A percentile compares a stretch with the other conserved stretches of the same genome.
Evolutionary conservation across 2,113 vertebrate species (phyloP).

Genomic region (Meriones unguiculatus): DNA sequence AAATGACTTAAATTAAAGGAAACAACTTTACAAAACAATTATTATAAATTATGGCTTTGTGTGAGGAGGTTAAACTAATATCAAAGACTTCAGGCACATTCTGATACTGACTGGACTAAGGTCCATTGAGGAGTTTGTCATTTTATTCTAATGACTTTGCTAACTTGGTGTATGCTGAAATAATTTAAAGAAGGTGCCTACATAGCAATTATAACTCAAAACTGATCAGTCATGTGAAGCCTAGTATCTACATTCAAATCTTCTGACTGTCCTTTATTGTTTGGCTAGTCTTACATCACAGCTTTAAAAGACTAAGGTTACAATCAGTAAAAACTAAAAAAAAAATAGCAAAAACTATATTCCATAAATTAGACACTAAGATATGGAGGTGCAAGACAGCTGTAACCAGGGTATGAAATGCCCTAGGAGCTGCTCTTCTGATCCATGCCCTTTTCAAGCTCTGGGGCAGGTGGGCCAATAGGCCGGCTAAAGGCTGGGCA

Average conservation of each 20-base stretch:
- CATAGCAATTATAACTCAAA: not conserved
- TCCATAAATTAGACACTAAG: conserved; percentile 68
- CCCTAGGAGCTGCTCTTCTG: not conserved
- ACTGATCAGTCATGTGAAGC: not conserved
- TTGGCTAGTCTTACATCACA: not conserved
- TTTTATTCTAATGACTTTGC: not conserved
- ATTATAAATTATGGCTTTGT: not conserved
- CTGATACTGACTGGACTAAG: not conserved
- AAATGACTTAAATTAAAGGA: not conserved
- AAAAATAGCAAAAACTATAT: conserved; percentile 37
- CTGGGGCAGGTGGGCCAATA: not conserved
- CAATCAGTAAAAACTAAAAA: conserved; percentile 40
- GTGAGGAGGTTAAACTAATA: not conserved
- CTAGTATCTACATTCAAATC: not conserved
- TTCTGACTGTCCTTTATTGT: conserved; percentile 49
- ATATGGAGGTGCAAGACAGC: not conserved
- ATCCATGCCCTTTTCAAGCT: not conserved
- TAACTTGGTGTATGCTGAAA: not conserved
- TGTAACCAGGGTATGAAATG: not conserved
- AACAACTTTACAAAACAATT: not conserved
- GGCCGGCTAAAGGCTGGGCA: not conserved
- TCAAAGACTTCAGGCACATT: not conserved
- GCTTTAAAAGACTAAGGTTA: conserved; percentile 34
- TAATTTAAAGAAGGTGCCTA: too few species aligned
- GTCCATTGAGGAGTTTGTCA: not conserved